phyloP scores from a whole-genome alignment of 2,797 vertebrate genomes.

The Acanthornis magna region DNA sequence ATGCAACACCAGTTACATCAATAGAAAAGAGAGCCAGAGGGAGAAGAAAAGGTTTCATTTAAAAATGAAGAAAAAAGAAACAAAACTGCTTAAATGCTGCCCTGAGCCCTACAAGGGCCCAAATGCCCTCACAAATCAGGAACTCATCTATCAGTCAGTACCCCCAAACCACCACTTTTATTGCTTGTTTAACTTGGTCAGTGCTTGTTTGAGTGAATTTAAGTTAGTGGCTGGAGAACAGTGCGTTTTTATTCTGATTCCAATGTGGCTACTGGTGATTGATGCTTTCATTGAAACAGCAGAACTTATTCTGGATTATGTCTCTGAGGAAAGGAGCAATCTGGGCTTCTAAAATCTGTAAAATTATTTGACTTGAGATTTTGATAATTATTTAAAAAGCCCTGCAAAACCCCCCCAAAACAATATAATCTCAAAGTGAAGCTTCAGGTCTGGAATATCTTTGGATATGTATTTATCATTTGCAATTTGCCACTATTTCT shows the following conservation, averaged over 20 bases:
- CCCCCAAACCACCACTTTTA: not conserved
- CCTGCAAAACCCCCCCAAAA: not conserved
- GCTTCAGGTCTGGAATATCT: not conserved
- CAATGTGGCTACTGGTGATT: not conserved
- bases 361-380: not conserved
- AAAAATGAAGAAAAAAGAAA: constrained; percentile 15
- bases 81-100: not conserved
- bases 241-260: not conserved
- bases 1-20: constrained; percentile 25
- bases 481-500: not conserved
- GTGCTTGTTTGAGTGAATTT: not conserved
- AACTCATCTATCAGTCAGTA: constrained; percentile 2
- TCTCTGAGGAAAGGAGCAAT: not conserved
- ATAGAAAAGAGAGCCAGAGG: constrained; percentile 24
- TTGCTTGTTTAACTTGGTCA: constrained; percentile 17
- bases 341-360: not conserved
- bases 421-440: not conserved
- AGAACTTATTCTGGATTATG: not conserved
- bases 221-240: not conserved
- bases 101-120: not conserved
- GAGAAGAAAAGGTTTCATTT: constrained; percentile 23
- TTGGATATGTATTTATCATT: not conserved
- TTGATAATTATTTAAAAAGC: not conserved
- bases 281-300: not conserved
- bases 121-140: not conserved